Percentiles rank a stretch among this genome's conserved stretches.
phyloP scores from a whole-genome alignment of 2,797 vertebrate species.

The Aviceda cuculoides region DNA sequence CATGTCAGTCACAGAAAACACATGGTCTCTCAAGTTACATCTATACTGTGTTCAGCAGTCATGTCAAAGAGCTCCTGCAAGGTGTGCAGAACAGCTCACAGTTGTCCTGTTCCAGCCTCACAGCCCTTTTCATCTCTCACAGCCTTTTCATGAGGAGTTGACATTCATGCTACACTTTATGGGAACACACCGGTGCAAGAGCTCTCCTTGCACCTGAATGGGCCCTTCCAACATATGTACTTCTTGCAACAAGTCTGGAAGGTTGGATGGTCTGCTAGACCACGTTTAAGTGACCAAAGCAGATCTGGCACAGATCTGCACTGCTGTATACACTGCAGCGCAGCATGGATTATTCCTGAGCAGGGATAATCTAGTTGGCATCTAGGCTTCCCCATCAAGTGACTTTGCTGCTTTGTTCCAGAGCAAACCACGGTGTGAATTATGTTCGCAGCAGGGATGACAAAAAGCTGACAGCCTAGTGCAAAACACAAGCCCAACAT shows the following conservation, averaged over 20 bases:
- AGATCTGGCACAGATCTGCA: background rate
- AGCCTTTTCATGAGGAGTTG: background rate
- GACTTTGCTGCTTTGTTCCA: background rate
- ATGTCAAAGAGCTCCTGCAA: background rate
- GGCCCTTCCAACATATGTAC: accelerated
- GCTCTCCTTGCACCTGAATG: background rate
- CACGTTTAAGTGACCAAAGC: background rate
- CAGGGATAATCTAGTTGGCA: background rate
- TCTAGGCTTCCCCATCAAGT: background rate
- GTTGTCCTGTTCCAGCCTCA: background rate
- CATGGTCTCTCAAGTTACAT: background rate
- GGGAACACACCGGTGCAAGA: background rate
- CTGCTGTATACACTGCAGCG: accelerated
- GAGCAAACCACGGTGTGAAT: background rate
- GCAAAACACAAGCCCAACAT: background rate
- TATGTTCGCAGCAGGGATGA: background rate
- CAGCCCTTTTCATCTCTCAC: background rate
- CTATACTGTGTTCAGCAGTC: background rate
- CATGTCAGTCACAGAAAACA: background rate
- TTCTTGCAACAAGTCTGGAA: background rate
- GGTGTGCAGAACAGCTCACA: background rate
- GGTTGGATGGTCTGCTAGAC: background rate
- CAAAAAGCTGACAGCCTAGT: background rate
- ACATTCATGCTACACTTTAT: background rate
- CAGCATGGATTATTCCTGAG: background rate